phyloP scores from a whole-genome alignment of 2,113 vertebrate species.

The Ondatra zibethicus region DNA sequence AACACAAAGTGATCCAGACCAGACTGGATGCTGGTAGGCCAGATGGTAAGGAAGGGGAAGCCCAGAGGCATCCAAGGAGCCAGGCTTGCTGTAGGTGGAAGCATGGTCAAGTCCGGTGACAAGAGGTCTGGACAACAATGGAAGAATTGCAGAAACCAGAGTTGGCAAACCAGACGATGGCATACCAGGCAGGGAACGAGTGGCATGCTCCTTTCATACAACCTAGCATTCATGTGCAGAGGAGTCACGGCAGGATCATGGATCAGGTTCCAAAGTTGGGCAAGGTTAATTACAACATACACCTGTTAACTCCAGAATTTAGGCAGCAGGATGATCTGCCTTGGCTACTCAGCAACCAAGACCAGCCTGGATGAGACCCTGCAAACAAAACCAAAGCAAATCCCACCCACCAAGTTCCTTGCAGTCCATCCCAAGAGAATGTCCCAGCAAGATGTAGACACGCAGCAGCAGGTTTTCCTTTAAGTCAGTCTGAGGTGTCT shows the following conservation, averaged over 20 bases:
- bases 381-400: background rate
- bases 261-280: background rate
- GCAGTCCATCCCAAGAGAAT: background rate
- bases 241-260: background rate
- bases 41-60: background rate
- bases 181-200: background rate
- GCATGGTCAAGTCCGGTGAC: background rate
- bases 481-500: background rate
- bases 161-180: accelerated
- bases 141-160: background rate
- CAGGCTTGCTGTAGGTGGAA: background rate
- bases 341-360: background rate
- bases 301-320: background rate
- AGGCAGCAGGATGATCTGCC: background rate
- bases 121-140: background rate
- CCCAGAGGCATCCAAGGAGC: background rate
- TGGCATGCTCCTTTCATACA: background rate
- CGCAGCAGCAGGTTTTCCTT: background rate
- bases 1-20: background rate
- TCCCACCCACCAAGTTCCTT: background rate
- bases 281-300: background rate
- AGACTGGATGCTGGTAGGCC: background rate
- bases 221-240: background rate
- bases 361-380: no score
- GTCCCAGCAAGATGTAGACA: no score